Conservation (phyloP, 2,888 invertebrate species). For the Scelioninae gen. 1 region DNA sequence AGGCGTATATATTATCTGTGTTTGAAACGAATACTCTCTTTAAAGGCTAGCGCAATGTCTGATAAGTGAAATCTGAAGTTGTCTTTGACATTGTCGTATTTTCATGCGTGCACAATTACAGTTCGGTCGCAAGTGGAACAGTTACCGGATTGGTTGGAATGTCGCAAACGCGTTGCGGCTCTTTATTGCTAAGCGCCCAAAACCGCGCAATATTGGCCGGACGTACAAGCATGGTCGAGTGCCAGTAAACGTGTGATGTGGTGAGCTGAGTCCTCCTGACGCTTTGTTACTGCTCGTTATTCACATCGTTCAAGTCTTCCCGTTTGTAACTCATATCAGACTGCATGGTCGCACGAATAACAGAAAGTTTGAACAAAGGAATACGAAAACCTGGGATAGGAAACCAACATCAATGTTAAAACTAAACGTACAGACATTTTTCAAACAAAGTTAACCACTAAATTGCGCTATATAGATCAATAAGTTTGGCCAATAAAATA, state of each 20-base stretch:
- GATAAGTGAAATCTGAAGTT: constrained; percentile 58
- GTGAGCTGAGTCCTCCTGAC: constrained; percentile 71
- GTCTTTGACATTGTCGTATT: constrained; percentile 60
- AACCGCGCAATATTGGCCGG: constrained; percentile 80
- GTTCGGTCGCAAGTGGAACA: constrained; percentile 32
- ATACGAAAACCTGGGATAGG: constrained; percentile 48
- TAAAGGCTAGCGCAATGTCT: constrained; percentile 18
- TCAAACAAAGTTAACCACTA: constrained; percentile 35
- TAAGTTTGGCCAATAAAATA: too few relatives aligned
- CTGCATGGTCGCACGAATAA: constrained; percentile 57
- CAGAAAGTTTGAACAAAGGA: constrained; percentile 66
- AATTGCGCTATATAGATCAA: too few relatives aligned
- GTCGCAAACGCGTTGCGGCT: constrained; percentile 73
- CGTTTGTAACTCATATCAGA: constrained; percentile 67
- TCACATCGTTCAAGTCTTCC: constrained; percentile 76
- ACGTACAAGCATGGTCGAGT: constrained; percentile 71
- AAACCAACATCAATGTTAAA: constrained; percentile 17
- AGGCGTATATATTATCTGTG: constrained; percentile 24
- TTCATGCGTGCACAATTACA: constrained; percentile 61
- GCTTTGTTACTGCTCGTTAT: constrained; percentile 76
- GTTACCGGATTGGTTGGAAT: constrained; percentile 59
- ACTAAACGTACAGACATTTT: constrained; percentile 39
- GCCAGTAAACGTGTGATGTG: constrained; percentile 77
- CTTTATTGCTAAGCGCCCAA: constrained; percentile 79
- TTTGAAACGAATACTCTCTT: constrained; percentile 18